Base-by-base conservation (phyloP, 2,113 vertebrate species). In the Macroglossus sobrinus region DNA sequence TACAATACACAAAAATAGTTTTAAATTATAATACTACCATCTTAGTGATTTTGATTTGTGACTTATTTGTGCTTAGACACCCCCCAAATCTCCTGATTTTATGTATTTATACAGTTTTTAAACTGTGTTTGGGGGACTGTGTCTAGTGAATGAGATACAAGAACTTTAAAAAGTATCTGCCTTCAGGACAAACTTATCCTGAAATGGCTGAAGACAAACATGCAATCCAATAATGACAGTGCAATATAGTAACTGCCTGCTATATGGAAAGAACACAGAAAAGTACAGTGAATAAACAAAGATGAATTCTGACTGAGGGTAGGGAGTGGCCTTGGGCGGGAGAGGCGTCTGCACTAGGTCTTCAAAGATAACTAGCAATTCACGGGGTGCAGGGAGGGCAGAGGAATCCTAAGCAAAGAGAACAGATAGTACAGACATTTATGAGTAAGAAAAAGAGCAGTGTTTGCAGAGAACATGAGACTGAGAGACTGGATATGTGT, bases 331-430 rank as follows among this genome's bases (percentile, higher is more conserved):
- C n/a, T 24, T 33, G n/a, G 0, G 3, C 7, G 63, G 66, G 33
- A 81, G 47, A 91, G 18, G 33, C 50, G 40, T 61, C 8, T 26
- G 13, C 78, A 91, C 71, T 3, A 5, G 40, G 72, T 82, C 72
- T 91, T 66, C 84, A 61, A 57, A 95, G 86, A 35, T 24, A 84
- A 84, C 50, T 5, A 66, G 76, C 50, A 76, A 81, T 35, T 64
- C 82, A 79, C 22, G 21, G 11, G 11, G n/a, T 28, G 7, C 64
- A 63, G 63, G 50, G 26, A 26, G 4, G 47, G 57, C 50, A 64
- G 80, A 74, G 75, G 64, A 75, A 80, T 15, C 7, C n/a, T 28
- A 64, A 28, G 53, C 89, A 78, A 64, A 89, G 21, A 78, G 47
- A 22, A n/a, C 30, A 40, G 43, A 30, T 5, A 53, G 40, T 4